A percentile compares a stretch with the other conserved stretches of the same genome.
Conservation (phyloP, 2,113 vertebrate genomes). For the Scalopus aquaticus region DNA sequence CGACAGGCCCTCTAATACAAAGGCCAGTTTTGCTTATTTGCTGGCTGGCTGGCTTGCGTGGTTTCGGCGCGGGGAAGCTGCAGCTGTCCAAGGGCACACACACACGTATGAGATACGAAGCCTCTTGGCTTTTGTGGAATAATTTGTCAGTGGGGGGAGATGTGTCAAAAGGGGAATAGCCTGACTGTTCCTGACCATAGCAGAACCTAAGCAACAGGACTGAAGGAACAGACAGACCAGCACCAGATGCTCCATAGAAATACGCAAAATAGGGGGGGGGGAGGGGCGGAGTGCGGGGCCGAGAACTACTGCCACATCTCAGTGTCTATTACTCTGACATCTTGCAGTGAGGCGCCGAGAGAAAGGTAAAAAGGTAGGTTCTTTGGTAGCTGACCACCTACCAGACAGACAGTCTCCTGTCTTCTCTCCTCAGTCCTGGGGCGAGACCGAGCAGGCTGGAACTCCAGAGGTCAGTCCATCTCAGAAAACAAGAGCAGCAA, state of each 20-base stretch:
- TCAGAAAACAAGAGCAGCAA: not conserved
- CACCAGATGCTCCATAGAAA: not conserved
- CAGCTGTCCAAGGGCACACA: not conserved
- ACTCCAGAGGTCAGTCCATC: not conserved
- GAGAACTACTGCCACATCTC: not conserved
- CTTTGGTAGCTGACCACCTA: not conserved
- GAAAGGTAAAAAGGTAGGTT: not conserved
- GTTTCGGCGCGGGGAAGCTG: not conserved
- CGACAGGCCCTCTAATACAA: not conserved
- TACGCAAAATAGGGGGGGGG: accelerated
- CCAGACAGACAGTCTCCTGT: not conserved
- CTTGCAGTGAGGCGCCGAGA: not conserved
- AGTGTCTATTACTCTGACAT: not conserved
- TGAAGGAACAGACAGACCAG: not conserved
- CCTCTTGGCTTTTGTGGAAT: not conserved
- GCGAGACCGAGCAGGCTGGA: not conserved
- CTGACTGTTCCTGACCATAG: not conserved
- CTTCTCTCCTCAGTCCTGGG: not conserved
- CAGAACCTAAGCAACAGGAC: no score
- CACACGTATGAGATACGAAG: not conserved
- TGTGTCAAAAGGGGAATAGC: not conserved
- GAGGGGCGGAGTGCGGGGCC: no score
- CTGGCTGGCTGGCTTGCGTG: no score
- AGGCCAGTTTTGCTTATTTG: not conserved
- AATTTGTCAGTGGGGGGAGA: not conserved